phyloP scores from a whole-genome alignment of 2,797 vertebrate genomes.

The Gymnothorax reevesii region DNA sequence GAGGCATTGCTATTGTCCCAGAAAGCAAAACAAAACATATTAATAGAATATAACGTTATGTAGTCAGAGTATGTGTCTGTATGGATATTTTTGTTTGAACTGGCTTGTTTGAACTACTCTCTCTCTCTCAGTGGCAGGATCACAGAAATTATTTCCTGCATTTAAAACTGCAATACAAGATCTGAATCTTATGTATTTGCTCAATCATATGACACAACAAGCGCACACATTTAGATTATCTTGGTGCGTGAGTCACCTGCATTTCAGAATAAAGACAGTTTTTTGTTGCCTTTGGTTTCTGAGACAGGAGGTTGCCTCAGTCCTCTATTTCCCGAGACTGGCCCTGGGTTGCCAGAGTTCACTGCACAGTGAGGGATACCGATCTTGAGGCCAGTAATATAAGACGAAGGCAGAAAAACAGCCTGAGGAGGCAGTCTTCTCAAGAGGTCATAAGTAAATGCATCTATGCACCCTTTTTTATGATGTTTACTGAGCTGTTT shows the following conservation, averaged over 20 bases:
- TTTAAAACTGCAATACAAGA: neutral
- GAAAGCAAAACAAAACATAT: neutral
- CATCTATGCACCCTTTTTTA: slow-evolving; percentile 41
- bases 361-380: slow-evolving; percentile 10
- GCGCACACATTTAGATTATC: neutral
- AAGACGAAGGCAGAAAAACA: slow-evolving; percentile 16
- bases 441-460: slow-evolving; percentile 16
- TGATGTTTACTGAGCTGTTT: slow-evolving; percentile 62
- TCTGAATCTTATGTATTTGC: neutral
- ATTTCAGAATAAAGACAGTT: neutral
- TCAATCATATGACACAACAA: neutral
- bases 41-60: neutral
- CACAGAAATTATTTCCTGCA: neutral
- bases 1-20: neutral
- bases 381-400: slow-evolving; percentile 22
- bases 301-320: slow-evolving; percentile 29
- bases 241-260: neutral
- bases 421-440: slow-evolving; percentile 2
- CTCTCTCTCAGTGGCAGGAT: neutral
- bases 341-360: slow-evolving; percentile 26
- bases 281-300: neutral
- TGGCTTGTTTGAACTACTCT: neutral
- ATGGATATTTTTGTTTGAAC: neutral
- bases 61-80: neutral
- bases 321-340: slow-evolving; percentile 50